A percentile compares a stretch with the other conserved stretches of the same genome.
These are phyloP conservation scores for Ascidia mentula DNA, from an alignment of 23 tunicate genomes.

Conservation along the genomic window DNA sequence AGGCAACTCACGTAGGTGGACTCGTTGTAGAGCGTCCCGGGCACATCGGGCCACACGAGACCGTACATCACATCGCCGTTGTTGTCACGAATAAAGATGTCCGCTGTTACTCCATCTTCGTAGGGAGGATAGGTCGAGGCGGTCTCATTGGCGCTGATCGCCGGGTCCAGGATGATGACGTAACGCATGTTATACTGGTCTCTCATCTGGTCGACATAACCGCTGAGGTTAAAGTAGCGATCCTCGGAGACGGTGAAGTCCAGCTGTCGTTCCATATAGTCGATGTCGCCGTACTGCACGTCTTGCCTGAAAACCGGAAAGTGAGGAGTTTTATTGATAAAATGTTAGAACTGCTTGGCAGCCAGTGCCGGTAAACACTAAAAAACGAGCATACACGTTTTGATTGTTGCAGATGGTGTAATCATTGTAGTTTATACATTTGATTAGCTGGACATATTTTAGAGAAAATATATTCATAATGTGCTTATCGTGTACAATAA, in stretches of 20 bases:
- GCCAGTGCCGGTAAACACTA: no score
- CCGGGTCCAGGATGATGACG: constrained; percentile 83
- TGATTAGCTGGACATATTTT: no score
- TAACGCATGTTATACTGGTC: constrained; percentile 73
- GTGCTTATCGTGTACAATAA: no score
- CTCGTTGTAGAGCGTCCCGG: constrained; percentile 25
- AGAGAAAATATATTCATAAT: not conserved
- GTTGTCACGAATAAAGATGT: constrained; percentile 40
- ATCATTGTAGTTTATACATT: no score
- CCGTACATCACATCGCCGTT: constrained; percentile 56
- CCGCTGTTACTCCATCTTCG: constrained; percentile 23
- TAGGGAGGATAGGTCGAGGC: constrained; percentile 39
- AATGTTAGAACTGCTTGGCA: no score
- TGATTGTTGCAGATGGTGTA: no score
- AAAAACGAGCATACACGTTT: no score
- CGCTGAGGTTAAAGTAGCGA: constrained; percentile 26
- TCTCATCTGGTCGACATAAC: constrained; percentile 44
- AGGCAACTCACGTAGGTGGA: not conserved
- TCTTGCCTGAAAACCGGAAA: constrained; percentile 31
- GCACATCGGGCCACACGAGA: constrained; percentile 68
- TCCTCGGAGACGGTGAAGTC: constrained; percentile 57
- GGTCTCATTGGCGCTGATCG: constrained; percentile 74
- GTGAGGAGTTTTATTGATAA: no score
- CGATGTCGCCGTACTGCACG: constrained; percentile 80
- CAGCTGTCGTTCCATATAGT: constrained; percentile 63